Base-by-base conservation (phyloP, 2,797 vertebrate genomes). In the Poeciliopsis infans region DNA sequence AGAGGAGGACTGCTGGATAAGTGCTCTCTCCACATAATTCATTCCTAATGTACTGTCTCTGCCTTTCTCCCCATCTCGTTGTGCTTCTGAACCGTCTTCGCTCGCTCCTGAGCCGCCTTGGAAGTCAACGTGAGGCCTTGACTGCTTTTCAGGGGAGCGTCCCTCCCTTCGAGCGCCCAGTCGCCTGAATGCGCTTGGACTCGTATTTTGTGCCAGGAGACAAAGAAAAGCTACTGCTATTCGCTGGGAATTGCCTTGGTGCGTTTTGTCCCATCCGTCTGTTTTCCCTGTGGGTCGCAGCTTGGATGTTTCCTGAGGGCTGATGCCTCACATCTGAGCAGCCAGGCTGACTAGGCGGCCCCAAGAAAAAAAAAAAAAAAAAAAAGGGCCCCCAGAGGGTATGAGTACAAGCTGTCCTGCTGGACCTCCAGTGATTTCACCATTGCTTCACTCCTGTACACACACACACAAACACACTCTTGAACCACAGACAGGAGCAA, bases 321-420 rank as follows among this genome's bases (percentile, higher is more conserved):
- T 87, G 83, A 90, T 90, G 90, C 94, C 93, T 91, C 93, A 94
- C 94, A 96, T 95, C 95, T 95, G 95, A 96, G 92, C 88, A 92
- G 93, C 93, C 95, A 94, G 95, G 92, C 95, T 95, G 95, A 94
- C 93, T 94, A 92, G 93, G 92, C 91, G 89, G 93, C 92, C 90
- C 91, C 83, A 87, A 70, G 28, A 43, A 70, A 46, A 46, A 45
- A 91, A 90, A 72, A 41, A 41, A 41, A 39, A 86, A 91, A 91
- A 89, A 91, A 90, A 61, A 89, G 85, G 91, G 88, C 93, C 94
- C 93, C 94, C 90, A 91, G 92, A 94, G 94, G 94, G 91, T 91
- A 92, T 87, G 87, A 90, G 90, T 88, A 93, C 94, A 95, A 95
- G 94, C 94, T 95, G 94, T 94, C 93, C 93, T 95, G 92, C 92